A percentile compares a stretch with the other conserved stretches of the same genome.
These are phyloP conservation scores for Neosilurus hyrtlii DNA, from an alignment of 2,797 vertebrate genomes.

Conservation along the genomic window DNA sequence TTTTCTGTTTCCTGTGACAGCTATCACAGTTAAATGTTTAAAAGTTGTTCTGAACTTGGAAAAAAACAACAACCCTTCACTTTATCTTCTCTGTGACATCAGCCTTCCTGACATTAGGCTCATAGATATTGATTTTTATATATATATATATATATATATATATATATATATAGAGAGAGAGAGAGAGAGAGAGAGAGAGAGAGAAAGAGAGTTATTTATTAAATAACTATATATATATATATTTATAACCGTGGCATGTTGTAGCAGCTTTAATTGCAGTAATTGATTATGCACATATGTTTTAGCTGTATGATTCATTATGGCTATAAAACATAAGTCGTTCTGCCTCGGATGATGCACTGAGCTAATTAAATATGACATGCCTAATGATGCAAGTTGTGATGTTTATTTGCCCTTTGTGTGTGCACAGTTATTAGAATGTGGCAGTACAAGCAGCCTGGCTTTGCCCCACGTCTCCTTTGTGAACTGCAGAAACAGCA, in stretches of 20 bases:
- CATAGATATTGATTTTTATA: not conserved
- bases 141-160: no score
- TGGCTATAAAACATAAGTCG: not conserved
- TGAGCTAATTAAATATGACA: not conserved
- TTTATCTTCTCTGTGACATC: not conserved
- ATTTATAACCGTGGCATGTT: not conserved
- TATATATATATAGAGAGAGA: no score
- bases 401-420: not conserved
- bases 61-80: not conserved
- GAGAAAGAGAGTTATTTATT: no score
- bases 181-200: no score
- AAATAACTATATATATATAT: not conserved
- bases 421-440: constrained; percentile 53
- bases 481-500: constrained; percentile 73
- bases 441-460: constrained; percentile 64
- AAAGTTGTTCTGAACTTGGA: not conserved
- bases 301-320: no score
- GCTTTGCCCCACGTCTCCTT: constrained; percentile 63
- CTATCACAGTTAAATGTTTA: not conserved
- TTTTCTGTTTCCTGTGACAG: not conserved
- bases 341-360: not conserved
- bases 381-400: not conserved
- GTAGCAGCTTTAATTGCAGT: not conserved
- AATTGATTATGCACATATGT: not conserved
- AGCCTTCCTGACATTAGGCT: not conserved